Base-by-base conservation (phyloP, 2,888 invertebrate species). In the Girardia tigrina region DNA sequence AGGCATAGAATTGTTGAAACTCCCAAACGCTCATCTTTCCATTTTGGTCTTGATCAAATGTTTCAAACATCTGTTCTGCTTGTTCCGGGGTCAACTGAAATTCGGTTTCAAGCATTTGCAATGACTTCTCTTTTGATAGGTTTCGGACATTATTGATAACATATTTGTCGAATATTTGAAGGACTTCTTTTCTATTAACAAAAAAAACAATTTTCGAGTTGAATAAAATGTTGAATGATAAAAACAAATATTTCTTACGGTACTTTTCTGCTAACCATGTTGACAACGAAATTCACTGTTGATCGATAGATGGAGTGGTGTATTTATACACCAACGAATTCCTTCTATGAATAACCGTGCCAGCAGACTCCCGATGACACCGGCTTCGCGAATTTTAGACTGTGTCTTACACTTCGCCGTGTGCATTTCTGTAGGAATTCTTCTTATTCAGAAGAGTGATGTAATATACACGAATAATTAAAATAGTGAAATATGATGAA, bases 21-120 rank as follows among this genome's bases (percentile, higher is more conserved):
- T 83, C 83, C 82, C 82, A 83, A 42, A 83, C 79, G 76, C 82
- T 82, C 81, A 83, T 82, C 42, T 81, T 79, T 8, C 80, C 81
- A 74, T 83, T 82, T 73, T 80, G 79, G 78, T 83, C 82, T 75
- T 81, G 81, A 78, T 83, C 83, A 76, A 82, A 83, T 1, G 82
- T 80, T 69, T 81, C 80, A 76, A 83, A 83, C 81, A 83, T 82
- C 2, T 79, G 78, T 36, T 78, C 79, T 0, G 81, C 82, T 76
- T 82, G 82, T 14, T 79, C 79, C 0, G 78, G 75, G 6, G 79
- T 80, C 77, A 83, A 77, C 0, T 79, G 79, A 75, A 82, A 83
- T 78, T 83, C 83, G 0, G 78, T 79, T 75, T 78, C 74, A 70
- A 83, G 78, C 80, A 83, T 80, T 12, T 79, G 78, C 0, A 82